Base-by-base conservation (phyloP, 2,888 invertebrate genomes). In the Rhogogaster chlorosoma region DNA sequence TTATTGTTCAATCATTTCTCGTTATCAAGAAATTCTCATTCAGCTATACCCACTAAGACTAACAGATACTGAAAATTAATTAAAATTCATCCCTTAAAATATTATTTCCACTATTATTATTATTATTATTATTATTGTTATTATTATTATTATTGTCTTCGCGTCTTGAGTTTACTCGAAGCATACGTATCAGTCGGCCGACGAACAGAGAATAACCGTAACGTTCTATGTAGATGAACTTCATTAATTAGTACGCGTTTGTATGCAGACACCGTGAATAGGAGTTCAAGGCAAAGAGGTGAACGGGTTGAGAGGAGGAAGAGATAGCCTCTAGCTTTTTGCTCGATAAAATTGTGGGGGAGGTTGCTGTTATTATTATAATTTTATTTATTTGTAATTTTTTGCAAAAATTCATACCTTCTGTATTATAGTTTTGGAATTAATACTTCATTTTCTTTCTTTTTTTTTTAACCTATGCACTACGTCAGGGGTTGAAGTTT, bases 221-320 rank as follows among this genome's bases (percentile, higher is more conserved):
- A 26, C n/a, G 49, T 29, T 26, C 29, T 77, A 18, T 49, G 53
- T 53, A 38, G n/a, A 77, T 53, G 77, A 53, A 77, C 36, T 80
- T 22, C 57, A 80, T 80, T 80, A 57, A 80, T 80, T 80, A 80
- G 38, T 57, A 36, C 61, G 61, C 80, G 61, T 80, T 57, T 80
- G 61, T 80, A 80, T 80, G 61, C 80, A 80, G 80, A 80, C 80
- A 38, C 61, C 26, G 61, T 80, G 80, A 57, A 80, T 32, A 80
- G 61, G 61, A 61, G 36, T 42, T 42, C 26, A 61, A 53, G 77
- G 77, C 32, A 77, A 49, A 26, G 77, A 77, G 49, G 49, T 32
- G 32, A 45, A 26, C 12, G 29, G 32, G 77, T 5, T 45, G 26
- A 4, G 7, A n/a, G 9, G 29, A 32, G 18, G 53, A 29, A 10